Evolutionary conservation across 2,113 vertebrate genomes (phyloP).

Genomic region (Atractosteus spatula): DNA sequence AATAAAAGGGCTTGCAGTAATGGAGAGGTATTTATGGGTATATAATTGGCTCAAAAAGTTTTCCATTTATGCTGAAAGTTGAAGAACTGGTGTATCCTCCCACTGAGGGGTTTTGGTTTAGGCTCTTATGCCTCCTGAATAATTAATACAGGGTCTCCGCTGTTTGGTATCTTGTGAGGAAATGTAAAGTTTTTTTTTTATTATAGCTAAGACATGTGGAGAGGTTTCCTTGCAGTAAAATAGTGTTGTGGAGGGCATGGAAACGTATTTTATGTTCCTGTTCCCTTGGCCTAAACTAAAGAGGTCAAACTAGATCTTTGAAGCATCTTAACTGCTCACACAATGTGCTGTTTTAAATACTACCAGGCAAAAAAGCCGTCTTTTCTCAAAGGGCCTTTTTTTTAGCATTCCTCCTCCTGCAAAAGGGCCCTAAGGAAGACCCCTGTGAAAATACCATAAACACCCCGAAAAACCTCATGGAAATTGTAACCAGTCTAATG

Average conservation of each 20-base stretch:
- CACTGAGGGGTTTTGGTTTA: slow-evolving; percentile 14
- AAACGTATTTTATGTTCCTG: slow-evolving; percentile 18
- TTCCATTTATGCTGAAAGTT: slow-evolving; percentile 33
- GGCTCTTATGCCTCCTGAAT: slow-evolving; percentile 31
- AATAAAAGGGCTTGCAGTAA: slow-evolving; percentile 29
- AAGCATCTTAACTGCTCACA: slow-evolving; percentile 27
- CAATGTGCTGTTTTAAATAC: slow-evolving; percentile 18
- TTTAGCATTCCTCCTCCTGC: slow-evolving; percentile 32
- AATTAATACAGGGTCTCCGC: slow-evolving; percentile 24
- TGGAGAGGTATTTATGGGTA: slow-evolving; percentile 34
- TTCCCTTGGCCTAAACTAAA: not conserved
- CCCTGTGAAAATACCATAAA: slow-evolving; percentile 24
- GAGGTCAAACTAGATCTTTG: slow-evolving; percentile 12
- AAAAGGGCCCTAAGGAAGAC: slow-evolving; percentile 23
- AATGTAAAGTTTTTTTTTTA: slow-evolving; percentile 26
- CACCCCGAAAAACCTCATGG: slow-evolving; percentile 17
- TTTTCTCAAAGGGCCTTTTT: slow-evolving; percentile 38
- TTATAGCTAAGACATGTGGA: slow-evolving; percentile 9
- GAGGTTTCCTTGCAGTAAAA: not conserved
- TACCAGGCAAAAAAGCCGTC: slow-evolving; percentile 25
- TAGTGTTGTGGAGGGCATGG: slow-evolving; percentile 8
- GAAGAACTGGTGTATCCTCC: slow-evolving; percentile 18
- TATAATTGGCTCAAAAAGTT: slow-evolving; percentile 32
- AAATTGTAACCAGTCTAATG: slow-evolving; percentile 29
- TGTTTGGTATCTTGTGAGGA: slow-evolving; percentile 25